phyloP scores from a whole-genome alignment of 2,797 vertebrate species.

The Geotrypetes seraphini region DNA sequence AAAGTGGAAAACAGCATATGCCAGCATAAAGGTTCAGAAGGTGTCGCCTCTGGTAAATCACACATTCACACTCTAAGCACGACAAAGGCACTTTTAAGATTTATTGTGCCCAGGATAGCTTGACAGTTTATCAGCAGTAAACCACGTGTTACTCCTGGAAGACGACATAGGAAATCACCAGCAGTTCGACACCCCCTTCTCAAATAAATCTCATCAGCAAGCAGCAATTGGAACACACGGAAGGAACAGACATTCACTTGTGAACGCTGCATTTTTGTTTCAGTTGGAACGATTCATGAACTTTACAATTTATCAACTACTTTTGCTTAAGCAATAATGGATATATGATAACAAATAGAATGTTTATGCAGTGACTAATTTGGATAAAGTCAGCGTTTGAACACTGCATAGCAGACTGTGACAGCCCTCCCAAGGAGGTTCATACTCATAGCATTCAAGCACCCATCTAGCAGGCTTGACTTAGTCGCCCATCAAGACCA shows the following conservation, averaged over 20 bases:
- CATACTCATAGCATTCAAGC: no score
- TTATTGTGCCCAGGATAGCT: slow-evolving; percentile 31
- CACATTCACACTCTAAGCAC: no score
- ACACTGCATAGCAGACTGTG: slow-evolving; percentile 10
- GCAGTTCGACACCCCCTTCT: not conserved
- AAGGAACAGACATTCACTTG: not conserved
- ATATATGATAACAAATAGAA: not conserved
- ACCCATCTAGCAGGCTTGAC: no score
- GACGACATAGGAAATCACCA: not conserved
- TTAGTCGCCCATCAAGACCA: slow-evolving; percentile 22
- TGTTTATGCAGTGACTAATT: slow-evolving; percentile 14
- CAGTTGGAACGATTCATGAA: not conserved
- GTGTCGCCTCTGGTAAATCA: no score
- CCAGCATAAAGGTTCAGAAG: no score
- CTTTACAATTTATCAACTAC: not conserved
- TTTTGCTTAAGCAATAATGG: not conserved
- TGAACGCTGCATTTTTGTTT: no score
- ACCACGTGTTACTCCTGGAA: slow-evolving; percentile 15
- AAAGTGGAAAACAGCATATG: no score
- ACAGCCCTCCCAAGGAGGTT: not conserved
- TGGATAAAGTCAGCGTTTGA: slow-evolving; percentile 6
- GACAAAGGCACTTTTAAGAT: slow-evolving; percentile 18
- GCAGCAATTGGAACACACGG: no score
- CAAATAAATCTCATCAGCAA: not conserved
- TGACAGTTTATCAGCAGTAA: slow-evolving; percentile 32